Evolutionary conservation across 1,140 invertebrate genomes (phyloP), one percentile per base, ranked within the genome.

Genomic region (Lucilia sericata): DNA sequence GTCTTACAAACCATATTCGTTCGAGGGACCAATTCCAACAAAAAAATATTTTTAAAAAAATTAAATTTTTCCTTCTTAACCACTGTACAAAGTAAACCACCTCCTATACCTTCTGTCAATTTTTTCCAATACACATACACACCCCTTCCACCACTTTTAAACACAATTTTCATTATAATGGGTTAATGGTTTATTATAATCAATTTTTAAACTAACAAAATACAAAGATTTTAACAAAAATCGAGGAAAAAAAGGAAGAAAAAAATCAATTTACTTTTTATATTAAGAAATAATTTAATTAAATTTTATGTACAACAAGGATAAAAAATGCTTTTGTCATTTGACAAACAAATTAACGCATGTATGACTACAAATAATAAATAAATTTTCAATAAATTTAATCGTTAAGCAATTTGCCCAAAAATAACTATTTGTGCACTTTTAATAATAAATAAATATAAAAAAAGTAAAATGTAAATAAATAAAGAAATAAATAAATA

Each of bases 331-430:
- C 51, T 14, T 60, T 60, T 60, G 55, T n/a, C n/a, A 17, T 60
- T 55, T 17, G 14, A n/a, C 5, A n/a, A 14, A 12, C n/a, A 60
- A 60, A 60, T 17, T 60, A 60, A 60, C 55, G 55, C 55, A 60
- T 60, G n/a, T n/a, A 17, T 60, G 55, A n/a, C 5, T 60, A n/a
- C 55, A 60, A 60, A n/a, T 42, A 42, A n/a, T 7, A n/a, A 60
- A 60, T 60, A n/a, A 60, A n/a, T 12, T 60, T 60, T 60, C 55
- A 60, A 60, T n/a, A 60, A 60, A 60, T 60, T 60, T 60, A 60
- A 60, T 60, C 14, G 55, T 7, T 14, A 60, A 60, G 55, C 55
- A 60, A 60, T 60, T 60, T 60, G 55, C 55, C 1, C 1, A 30
- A 30, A 55, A 60, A 60, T n/a, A n/a, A 14, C 55, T 60, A 60